Evolutionary conservation across 1,140 invertebrate species (phyloP).

Genomic region (Augochlora pura): DNA sequence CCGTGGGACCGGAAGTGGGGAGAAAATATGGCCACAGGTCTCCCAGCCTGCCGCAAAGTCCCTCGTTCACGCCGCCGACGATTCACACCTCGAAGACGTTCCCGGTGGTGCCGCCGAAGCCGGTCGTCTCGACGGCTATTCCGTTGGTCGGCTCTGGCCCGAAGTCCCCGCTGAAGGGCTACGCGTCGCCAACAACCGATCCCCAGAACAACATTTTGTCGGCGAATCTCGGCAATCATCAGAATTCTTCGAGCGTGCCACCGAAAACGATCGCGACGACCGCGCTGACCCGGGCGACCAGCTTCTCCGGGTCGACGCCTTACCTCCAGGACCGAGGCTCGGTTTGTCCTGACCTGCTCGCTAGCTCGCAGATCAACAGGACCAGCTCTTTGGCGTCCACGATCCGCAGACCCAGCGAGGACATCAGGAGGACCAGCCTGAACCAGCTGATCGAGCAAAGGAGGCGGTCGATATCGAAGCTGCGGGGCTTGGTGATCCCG

Average conservation of each 20-base stretch:
- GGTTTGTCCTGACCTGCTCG: background rate
- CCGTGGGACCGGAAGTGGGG: conserved; percentile 29
- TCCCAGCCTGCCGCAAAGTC: conserved; percentile 54
- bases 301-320: conserved; percentile 76
- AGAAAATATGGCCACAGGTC: conserved; percentile 54
- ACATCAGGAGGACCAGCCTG: conserved; percentile 79
- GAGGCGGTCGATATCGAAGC: conserved; percentile 89
- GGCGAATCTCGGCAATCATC: background rate
- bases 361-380: conserved; percentile 66
- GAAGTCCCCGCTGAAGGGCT: background rate
- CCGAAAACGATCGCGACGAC: conserved; percentile 42
- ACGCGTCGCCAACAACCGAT: background rate
- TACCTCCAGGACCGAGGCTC: conserved; percentile 44
- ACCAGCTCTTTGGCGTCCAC: conserved; percentile 77
- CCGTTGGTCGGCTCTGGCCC: conserved; percentile 20
- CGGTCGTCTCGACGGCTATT: too few species aligned
- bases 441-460: conserved; percentile 89
- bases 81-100: conserved; percentile 36
- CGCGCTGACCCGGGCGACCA: conserved; percentile 78
- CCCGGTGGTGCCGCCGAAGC: conserved; percentile 39
- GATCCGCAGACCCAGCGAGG: conserved; percentile 72
- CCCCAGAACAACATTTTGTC: background rate
- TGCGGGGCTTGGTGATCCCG: conserved; percentile 92
- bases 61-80: background rate
- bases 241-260: background rate